Evolutionary conservation across 2,113 vertebrate genomes (phyloP).

Genomic region (Xenopus tropicalis): UCB_Xtro_10.0 CM004444.2:167689501-167690000

Average conservation of each 20-base stretch:
- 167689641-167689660: conserved; percentile 5
- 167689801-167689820: conserved; percentile 86
- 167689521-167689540: neutral
- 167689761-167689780: conserved; percentile 9
- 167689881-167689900: no score
- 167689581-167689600: neutral
- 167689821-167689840: conserved; percentile 51
- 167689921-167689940: no score
- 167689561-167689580: conserved; percentile 19
- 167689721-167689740: conserved; percentile 25
- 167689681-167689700: conserved; percentile 21
- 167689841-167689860: no score
- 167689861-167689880: no score
- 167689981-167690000: no score
- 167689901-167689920: no score
- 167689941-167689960: no score
- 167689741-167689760: conserved; percentile 16
- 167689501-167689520: conserved; percentile 1
- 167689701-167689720: conserved; percentile 17
- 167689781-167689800: conserved; percentile 76
- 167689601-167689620: conserved; percentile 22
- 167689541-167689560: neutral
- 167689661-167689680: conserved; percentile 22
- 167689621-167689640: conserved; percentile 22
- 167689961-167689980: no score